Percentiles rank a stretch among this genome's conserved stretches.
Conservation (phyloP, 2,888 invertebrate species). For the Drosophila subquinaria region DNA sequence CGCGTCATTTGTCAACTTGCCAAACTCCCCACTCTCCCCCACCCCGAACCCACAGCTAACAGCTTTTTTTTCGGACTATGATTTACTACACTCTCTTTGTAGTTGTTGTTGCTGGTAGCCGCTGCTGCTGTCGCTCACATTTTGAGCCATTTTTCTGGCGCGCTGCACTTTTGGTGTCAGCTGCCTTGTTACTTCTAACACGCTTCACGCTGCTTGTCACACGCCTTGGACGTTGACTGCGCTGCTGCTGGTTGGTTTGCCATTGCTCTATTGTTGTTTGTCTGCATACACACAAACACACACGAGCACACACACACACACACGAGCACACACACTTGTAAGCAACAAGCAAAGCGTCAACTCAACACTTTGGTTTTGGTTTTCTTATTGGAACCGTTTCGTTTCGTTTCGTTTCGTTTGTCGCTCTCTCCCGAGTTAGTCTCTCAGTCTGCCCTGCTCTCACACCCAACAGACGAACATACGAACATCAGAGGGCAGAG, state of each 20-base stretch:
- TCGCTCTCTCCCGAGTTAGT: slow-evolving; percentile 31
- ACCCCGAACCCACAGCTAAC: not conserved
- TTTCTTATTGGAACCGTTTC: slow-evolving; percentile 75
- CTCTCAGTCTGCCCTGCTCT: slow-evolving; percentile 60
- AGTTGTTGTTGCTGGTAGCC: slow-evolving; percentile 20
- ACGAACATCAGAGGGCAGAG: slow-evolving; percentile 18
- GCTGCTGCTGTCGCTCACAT: slow-evolving; percentile 54
- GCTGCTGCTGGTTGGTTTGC: slow-evolving; percentile 77
- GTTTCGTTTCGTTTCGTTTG: slow-evolving; percentile 18
- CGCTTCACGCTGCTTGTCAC: slow-evolving; percentile 70
- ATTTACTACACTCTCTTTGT: slow-evolving; percentile 55
- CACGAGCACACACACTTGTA: slow-evolving; percentile 5
- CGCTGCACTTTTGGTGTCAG: slow-evolving; percentile 77
- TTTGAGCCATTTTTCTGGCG: slow-evolving; percentile 71
- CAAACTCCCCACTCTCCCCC: slow-evolving; percentile 8
- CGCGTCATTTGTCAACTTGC: slow-evolving; percentile 78
- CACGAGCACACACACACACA: slow-evolving; percentile 17
- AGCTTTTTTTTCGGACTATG: slow-evolving; percentile 45
- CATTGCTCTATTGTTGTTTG: slow-evolving; percentile 60
- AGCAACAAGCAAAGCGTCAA: slow-evolving; percentile 61
- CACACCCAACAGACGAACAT: slow-evolving; percentile 40
- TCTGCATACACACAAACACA: slow-evolving; percentile 35
- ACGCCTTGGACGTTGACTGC: slow-evolving; percentile 67
- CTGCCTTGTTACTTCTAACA: slow-evolving; percentile 81
- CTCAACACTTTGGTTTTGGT: slow-evolving; percentile 76